Percentiles rank a stretch among this genome's conserved stretches.
Conservation (phyloP, 2,113 vertebrate species). For the Pomatorhinus ruficollis region DNA sequence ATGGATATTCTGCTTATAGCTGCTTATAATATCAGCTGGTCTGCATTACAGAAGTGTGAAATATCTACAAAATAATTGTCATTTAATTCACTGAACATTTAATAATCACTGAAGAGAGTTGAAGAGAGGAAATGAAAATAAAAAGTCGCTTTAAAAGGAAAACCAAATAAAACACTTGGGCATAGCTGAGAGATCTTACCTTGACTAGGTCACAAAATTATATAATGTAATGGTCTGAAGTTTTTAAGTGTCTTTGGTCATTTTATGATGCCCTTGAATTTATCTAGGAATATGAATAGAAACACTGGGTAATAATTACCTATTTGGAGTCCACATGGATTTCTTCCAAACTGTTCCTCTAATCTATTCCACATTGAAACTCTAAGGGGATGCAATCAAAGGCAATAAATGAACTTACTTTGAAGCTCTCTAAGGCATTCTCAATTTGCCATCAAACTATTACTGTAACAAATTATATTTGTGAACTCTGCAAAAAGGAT, state of each 20-base stretch:
- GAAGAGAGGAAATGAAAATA: not conserved
- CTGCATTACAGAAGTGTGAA: not conserved
- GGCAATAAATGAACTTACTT: not conserved
- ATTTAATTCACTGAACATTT: not conserved
- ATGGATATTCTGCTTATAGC: not conserved
- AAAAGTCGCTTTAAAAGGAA: not conserved
- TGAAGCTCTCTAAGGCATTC: constrained; percentile 11
- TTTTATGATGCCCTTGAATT: not conserved
- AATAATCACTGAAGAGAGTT: not conserved
- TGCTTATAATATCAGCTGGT: not conserved
- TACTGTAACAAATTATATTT: constrained; percentile 3
- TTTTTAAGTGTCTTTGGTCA: not conserved
- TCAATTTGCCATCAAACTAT: not conserved
- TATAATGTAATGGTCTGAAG: not conserved
- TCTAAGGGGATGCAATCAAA: constrained; percentile 9
- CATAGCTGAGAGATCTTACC: not conserved
- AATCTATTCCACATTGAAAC: not conserved
- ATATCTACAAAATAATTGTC: not conserved
- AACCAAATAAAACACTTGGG: not conserved
- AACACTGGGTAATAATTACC: not conserved
- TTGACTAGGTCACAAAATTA: not conserved
- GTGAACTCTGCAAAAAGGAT: not conserved
- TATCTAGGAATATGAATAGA: not conserved
- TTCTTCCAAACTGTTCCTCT: not conserved
- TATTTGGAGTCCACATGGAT: not conserved